These are phyloP conservation scores for Tetragonula clypearis DNA, from an alignment of 1,140 invertebrate species.

Conservation along the genomic window DNA sequence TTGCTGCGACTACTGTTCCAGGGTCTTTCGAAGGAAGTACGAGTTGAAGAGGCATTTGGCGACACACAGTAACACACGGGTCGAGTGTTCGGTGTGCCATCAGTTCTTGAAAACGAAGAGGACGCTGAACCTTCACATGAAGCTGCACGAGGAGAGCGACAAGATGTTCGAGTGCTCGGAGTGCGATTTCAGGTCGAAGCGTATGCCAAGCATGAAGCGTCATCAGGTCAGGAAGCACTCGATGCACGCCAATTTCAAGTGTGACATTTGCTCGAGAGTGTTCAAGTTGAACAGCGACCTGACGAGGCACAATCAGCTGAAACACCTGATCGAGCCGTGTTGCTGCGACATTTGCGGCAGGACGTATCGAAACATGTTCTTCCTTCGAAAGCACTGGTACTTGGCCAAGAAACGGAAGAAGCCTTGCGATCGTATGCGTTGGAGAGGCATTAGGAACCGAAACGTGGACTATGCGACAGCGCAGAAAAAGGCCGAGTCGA, in stretches of 20 bases:
- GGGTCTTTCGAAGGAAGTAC: slow-evolving; percentile 4
- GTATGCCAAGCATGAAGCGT: not conserved
- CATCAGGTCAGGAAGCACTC: slow-evolving; percentile 17
- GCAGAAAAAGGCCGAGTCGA: not conserved
- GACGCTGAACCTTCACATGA: not conserved
- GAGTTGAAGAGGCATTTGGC: not conserved
- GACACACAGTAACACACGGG: not conserved
- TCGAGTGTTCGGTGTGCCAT: slow-evolving; percentile 24
- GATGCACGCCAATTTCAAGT: not conserved
- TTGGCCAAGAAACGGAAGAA: not conserved
- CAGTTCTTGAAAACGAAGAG: not conserved
- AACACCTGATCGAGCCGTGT: not conserved
- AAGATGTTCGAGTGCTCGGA: not conserved
- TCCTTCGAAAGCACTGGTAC: not conserved
- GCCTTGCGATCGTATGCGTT: not conserved
- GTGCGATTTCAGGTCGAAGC: slow-evolving; percentile 20
- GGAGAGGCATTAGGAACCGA: not conserved
- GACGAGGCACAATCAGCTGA: not conserved
- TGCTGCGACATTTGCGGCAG: slow-evolving; percentile 2
- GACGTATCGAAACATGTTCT: not conserved
- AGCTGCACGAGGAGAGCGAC: not conserved
- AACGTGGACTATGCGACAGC: not conserved
- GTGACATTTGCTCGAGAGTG: not conserved
- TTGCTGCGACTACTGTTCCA: not conserved
- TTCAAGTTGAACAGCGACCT: not conserved